Conservation (phyloP, 2,888 invertebrate genomes). For the Cordilura impudica region DNA sequence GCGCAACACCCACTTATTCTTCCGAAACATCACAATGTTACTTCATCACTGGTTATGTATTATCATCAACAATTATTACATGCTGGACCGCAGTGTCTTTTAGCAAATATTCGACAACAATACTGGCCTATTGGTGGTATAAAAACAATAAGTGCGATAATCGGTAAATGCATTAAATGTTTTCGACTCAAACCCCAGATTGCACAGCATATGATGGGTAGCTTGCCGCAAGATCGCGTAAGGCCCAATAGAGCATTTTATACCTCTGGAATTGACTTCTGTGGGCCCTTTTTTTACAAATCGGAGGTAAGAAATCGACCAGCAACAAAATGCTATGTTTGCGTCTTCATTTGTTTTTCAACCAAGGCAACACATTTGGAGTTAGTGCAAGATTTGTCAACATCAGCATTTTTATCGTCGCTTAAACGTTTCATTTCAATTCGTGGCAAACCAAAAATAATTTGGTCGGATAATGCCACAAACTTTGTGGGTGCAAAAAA, state of each 20-base stretch:
- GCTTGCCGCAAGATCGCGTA: conserved; percentile 38
- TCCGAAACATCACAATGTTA: no score
- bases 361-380: conserved; percentile 56
- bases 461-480: conserved; percentile 6
- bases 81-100: no score
- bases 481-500: conserved; percentile 5
- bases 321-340: no score
- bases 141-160: no score
- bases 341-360: conserved; percentile 47
- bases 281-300: not conserved
- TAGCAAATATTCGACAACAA: no score
- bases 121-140: no score
- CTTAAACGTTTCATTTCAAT: not conserved
- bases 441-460: not conserved
- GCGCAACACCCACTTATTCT: no score
- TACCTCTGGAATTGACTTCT: no score
- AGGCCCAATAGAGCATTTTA: conserved; percentile 16
- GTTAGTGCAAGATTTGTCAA: conserved; percentile 51
- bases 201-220: conserved; percentile 48
- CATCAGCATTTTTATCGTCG: conserved; percentile 14
- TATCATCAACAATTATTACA: no score
- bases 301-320: not conserved
- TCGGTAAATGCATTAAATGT: conserved; percentile 35
- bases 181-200: conserved; percentile 38
- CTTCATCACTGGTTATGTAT: no score